phyloP scores from a whole-genome alignment of 2,797 vertebrate species.

The Pterois miles region DNA sequence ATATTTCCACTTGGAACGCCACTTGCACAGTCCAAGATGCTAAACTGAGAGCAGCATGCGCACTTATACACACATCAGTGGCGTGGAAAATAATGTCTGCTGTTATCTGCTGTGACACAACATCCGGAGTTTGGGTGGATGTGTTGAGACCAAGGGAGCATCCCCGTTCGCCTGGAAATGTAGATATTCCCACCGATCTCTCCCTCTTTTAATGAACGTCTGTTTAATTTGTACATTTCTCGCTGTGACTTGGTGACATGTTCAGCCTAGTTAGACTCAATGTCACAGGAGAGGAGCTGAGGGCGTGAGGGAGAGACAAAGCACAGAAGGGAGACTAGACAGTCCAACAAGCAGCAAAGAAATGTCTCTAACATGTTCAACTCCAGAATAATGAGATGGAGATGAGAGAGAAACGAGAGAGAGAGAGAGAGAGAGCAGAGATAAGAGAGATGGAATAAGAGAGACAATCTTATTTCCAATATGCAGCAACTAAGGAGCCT shows the following conservation, averaged over 20 bases:
- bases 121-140: constrained; percentile 47
- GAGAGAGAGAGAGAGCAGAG: constrained; percentile 1
- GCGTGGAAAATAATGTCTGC: constrained; percentile 57
- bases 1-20: constrained; percentile 17
- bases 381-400: constrained; percentile 41
- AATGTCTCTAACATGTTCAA: constrained; percentile 30
- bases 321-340: neutral
- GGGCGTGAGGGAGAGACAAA: constrained; percentile 7
- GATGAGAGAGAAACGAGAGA: constrained; percentile 23
- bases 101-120: constrained; percentile 66
- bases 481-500: constrained; percentile 38
- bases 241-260: constrained; percentile 63
- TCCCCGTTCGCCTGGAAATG: constrained; percentile 43
- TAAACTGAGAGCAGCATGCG: constrained; percentile 50
- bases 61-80: constrained; percentile 46
- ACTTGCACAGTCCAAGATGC: constrained; percentile 33
- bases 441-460: constrained; percentile 26
- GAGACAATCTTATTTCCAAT: constrained; percentile 46
- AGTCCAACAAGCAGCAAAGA: constrained; percentile 45
- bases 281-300: constrained; percentile 52
- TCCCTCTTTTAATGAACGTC: constrained; percentile 61
- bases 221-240: constrained; percentile 76
- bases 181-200: constrained; percentile 39
- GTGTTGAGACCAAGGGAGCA: constrained; percentile 34
- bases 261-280: constrained; percentile 73